A percentile compares a stretch with the other conserved stretches of the same genome.
These are phyloP conservation scores for Drosophila imparisetae DNA, from an alignment of 2,888 invertebrate species.

Conservation along the genomic window DNA sequence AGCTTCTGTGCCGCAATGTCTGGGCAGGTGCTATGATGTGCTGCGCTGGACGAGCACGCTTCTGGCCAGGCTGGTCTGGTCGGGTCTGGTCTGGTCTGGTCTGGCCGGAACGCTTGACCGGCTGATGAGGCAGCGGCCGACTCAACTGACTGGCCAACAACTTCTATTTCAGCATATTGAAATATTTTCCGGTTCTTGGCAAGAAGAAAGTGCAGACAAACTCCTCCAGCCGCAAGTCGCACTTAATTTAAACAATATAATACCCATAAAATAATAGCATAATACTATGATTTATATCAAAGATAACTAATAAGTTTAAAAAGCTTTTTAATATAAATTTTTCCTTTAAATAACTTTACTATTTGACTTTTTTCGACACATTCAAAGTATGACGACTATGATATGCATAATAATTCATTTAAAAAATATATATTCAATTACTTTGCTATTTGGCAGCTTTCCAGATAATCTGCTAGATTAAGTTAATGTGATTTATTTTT, in stretches of 20 bases:
- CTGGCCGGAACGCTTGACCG: constrained; percentile 67
- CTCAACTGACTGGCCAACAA: constrained; percentile 67
- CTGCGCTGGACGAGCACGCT: constrained; percentile 49
- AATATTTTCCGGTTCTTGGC: constrained; percentile 54
- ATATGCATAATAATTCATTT: background rate
- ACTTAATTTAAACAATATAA: background rate
- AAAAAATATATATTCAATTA: constrained; percentile 26
- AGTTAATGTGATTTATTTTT: constrained; percentile 18
- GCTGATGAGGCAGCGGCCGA: constrained; percentile 54
- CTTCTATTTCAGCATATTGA: constrained; percentile 35
- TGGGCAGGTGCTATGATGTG: constrained; percentile 59
- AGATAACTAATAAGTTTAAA: background rate
- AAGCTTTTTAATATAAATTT: background rate
- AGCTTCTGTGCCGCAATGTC: constrained; percentile 76
- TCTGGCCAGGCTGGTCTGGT: constrained; percentile 20
- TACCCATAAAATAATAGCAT: background rate
- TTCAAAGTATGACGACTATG: background rate
- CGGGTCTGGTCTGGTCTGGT: constrained; percentile 17
- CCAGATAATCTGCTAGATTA: constrained; percentile 25
- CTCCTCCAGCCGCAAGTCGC: constrained; percentile 1
- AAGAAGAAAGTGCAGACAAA: constrained; percentile 51
- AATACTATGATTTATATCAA: background rate
- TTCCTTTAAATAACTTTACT: constrained; percentile 34
- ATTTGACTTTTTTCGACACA: constrained; percentile 30
- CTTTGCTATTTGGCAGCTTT: constrained; percentile 38